phyloP scores from a whole-genome alignment of 2,888 invertebrate genomes.

The Ornithoptera priamus region DNA sequence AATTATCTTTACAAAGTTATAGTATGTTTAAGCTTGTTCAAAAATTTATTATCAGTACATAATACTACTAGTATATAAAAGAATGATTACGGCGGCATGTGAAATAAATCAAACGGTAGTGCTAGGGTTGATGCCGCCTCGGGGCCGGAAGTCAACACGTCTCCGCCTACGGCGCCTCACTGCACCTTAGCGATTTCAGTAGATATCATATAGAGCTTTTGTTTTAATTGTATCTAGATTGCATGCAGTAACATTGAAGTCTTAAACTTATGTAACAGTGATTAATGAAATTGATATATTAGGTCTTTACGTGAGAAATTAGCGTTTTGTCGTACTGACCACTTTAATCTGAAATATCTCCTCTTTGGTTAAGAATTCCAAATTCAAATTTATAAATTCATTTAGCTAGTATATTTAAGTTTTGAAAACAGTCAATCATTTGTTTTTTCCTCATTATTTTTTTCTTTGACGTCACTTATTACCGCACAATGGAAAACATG shows the following conservation, averaged over 20 bases:
- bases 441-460: too few relatives aligned
- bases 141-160: constrained; percentile 57
- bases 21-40: background rate
- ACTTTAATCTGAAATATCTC: too few relatives aligned
- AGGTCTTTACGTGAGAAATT: too few relatives aligned
- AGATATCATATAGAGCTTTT: constrained; percentile 46
- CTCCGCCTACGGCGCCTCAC: constrained; percentile 48
- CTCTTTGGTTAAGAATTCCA: too few relatives aligned
- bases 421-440: too few relatives aligned
- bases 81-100: constrained; percentile 17
- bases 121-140: constrained; percentile 39
- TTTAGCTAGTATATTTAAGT: too few relatives aligned
- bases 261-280: background rate
- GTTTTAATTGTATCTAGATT: constrained; percentile 20
- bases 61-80: constrained; percentile 6
- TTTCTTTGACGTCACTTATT: too few relatives aligned
- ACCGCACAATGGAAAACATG: too few relatives aligned
- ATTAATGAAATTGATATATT: too few relatives aligned
- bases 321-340: too few relatives aligned
- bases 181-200: constrained; percentile 52
- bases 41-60: background rate
- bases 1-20: background rate
- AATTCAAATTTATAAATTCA: too few relatives aligned
- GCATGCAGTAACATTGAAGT: background rate
- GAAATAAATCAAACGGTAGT: constrained; percentile 55